A percentile compares a stretch with the other conserved stretches of the same genome.
Conservation (phyloP, 1,140 invertebrate genomes). For the Heliconius eleuchia region DNA sequence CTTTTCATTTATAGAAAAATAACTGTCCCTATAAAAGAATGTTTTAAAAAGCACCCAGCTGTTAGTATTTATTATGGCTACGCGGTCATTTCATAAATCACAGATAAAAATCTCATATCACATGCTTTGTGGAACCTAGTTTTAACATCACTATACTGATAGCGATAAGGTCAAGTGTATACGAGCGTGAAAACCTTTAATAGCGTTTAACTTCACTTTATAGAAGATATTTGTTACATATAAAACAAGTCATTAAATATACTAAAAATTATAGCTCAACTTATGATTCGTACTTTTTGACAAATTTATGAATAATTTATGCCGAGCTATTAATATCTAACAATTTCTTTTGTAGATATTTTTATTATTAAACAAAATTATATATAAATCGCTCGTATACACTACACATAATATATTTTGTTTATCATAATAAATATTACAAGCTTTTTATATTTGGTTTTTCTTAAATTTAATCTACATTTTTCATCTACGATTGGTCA, state of each 20-base stretch:
- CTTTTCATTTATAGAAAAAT: slow-evolving; percentile 21
- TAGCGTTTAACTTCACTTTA: neutral
- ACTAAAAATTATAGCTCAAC: neutral
- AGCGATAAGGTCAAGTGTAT: slow-evolving; percentile 9
- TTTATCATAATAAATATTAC: neutral
- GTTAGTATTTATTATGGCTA: slow-evolving; percentile 38
- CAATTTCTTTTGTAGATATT: neutral
- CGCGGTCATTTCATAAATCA: slow-evolving; percentile 55
- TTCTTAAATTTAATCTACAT: neutral
- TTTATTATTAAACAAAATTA: neutral
- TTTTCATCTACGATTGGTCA: slow-evolving; percentile 11
- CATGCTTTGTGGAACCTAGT: slow-evolving; percentile 28
- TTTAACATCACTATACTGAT: slow-evolving; percentile 19
- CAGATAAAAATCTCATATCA: slow-evolving; percentile 63
- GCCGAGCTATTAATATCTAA: too few species aligned
- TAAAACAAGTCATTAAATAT: neutral
- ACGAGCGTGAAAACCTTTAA: neutral
- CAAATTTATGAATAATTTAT: too few species aligned
- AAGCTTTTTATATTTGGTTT: neutral
- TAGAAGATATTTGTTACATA: neutral
- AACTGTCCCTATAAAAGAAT: slow-evolving; percentile 35
- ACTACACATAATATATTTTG: slow-evolving; percentile 4
- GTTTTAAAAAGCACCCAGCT: slow-evolving; percentile 44
- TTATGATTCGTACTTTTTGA: too few species aligned
- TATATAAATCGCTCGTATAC: neutral